Conservation (phyloP, 1,140 invertebrate species). For the Carcinoscorpius rotundicauda region DNA sequence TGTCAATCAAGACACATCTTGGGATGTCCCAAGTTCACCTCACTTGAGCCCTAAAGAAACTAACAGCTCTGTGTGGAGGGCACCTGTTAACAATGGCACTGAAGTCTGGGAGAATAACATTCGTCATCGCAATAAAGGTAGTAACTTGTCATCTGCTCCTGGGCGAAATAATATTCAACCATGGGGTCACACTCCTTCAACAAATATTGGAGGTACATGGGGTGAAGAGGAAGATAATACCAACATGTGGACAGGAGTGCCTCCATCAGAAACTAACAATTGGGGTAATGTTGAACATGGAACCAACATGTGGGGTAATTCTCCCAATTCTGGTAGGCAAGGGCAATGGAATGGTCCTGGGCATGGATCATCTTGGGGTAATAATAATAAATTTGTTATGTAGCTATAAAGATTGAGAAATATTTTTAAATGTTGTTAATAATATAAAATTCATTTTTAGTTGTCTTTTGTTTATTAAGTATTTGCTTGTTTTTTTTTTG, state of each 20-base stretch:
- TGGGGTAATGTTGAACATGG: not conserved
- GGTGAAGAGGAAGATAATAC: conserved; percentile 78
- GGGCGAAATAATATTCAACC: conserved; percentile 34
- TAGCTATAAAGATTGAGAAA: too few relatives aligned
- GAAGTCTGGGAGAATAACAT: conserved; percentile 92
- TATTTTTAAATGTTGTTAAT: too few relatives aligned
- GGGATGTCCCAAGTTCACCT: conserved; percentile 79
- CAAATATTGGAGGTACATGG: conserved; percentile 86
- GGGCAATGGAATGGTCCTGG: too few relatives aligned
- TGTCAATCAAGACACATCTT: conserved; percentile 84
- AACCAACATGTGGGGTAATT: not conserved
- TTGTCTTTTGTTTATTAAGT: too few relatives aligned
- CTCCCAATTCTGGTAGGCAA: too few relatives aligned
- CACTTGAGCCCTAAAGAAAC: conserved; percentile 56
- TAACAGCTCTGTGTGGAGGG: conserved; percentile 20
- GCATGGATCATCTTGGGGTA: too few relatives aligned
- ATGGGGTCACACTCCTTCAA: conserved; percentile 71
- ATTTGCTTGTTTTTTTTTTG: too few relatives aligned
- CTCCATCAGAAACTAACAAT: conserved; percentile 32
- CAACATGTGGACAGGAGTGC: conserved; percentile 40
- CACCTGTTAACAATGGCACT: conserved; percentile 42
- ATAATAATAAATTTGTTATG: too few relatives aligned
- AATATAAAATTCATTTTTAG: too few relatives aligned
- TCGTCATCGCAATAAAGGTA: conserved; percentile 43
- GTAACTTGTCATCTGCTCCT: conserved; percentile 2